Percentiles rank a stretch among this genome's conserved stretches.
These are phyloP conservation scores for Acomys russatus DNA, from an alignment of 2,797 vertebrate genomes.

Conservation along the genomic window DNA sequence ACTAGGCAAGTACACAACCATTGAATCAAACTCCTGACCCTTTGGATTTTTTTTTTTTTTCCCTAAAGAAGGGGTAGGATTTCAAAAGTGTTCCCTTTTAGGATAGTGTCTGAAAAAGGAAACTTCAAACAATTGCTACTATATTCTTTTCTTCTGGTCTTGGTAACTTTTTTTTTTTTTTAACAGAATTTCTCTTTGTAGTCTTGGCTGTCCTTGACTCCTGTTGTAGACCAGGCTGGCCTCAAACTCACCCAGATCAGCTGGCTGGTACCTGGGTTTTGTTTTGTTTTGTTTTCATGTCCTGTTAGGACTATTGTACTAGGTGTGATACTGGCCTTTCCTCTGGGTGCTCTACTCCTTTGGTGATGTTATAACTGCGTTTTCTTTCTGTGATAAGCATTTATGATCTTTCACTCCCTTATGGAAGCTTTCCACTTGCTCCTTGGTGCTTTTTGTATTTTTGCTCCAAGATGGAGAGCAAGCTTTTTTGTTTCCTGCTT, in stretches of 20 bases:
- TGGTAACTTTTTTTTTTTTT: neutral
- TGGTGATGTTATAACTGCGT: neutral
- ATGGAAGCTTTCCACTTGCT: neutral
- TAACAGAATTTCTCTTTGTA: no score
- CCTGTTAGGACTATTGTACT: neutral
- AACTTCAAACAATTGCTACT: neutral
- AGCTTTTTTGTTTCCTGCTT: conserved; percentile 4
- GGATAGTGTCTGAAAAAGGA: neutral
- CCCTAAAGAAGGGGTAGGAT: neutral
- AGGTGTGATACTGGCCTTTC: neutral
- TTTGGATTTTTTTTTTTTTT: neutral
- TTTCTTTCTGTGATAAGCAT: neutral
- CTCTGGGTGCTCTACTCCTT: neutral
- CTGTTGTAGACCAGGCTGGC: no score
- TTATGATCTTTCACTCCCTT: neutral
- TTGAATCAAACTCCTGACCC: neutral
- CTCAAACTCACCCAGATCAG: no score
- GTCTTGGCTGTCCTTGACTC: no score
- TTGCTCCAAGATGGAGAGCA: neutral
- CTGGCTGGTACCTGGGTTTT: no score
- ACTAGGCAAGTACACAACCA: neutral
- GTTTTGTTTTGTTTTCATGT: neutral
- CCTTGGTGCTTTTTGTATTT: neutral
- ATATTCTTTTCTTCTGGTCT: neutral
- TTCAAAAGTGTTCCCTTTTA: conserved; percentile 16